Evolutionary conservation across 2,113 vertebrate species (phyloP).

Genomic region (Noturus placidus): DNA sequence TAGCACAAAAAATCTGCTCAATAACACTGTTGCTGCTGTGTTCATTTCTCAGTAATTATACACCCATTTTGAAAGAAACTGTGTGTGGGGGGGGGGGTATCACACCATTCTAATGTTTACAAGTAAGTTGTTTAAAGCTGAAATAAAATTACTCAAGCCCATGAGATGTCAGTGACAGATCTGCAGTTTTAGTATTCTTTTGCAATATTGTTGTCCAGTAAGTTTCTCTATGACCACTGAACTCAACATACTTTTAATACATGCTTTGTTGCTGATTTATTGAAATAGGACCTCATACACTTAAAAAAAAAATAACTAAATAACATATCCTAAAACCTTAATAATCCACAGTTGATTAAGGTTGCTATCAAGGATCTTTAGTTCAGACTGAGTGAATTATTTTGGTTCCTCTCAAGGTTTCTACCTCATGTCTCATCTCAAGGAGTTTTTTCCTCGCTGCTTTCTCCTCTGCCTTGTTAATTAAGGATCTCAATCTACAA

Average conservation of each 20-base stretch:
- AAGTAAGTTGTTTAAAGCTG: constrained; percentile 49
- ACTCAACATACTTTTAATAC: too few relatives aligned
- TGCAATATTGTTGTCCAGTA: too few relatives aligned
- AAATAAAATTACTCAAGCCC: constrained; percentile 42
- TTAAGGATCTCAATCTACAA: background rate
- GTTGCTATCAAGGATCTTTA: background rate
- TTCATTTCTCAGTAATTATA: background rate
- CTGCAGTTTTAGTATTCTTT: background rate
- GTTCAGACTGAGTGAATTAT: background rate
- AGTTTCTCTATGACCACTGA: too few relatives aligned
- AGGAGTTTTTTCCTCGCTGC: background rate
- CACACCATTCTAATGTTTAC: background rate
- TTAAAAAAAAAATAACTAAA: too few relatives aligned
- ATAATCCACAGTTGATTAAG: background rate
- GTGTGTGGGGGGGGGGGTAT: background rate
- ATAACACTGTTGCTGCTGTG: background rate
- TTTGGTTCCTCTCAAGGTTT: background rate
- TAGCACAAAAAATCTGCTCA: background rate
- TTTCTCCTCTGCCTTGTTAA: background rate
- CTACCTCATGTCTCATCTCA: background rate
- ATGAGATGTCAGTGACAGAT: constrained; percentile 25
- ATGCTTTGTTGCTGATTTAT: too few relatives aligned
- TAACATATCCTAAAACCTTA: background rate
- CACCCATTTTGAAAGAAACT: background rate
- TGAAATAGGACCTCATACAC: too few relatives aligned